Conservation (phyloP, 2,888 invertebrate genomes). For the Xanthorhoe designata region DNA sequence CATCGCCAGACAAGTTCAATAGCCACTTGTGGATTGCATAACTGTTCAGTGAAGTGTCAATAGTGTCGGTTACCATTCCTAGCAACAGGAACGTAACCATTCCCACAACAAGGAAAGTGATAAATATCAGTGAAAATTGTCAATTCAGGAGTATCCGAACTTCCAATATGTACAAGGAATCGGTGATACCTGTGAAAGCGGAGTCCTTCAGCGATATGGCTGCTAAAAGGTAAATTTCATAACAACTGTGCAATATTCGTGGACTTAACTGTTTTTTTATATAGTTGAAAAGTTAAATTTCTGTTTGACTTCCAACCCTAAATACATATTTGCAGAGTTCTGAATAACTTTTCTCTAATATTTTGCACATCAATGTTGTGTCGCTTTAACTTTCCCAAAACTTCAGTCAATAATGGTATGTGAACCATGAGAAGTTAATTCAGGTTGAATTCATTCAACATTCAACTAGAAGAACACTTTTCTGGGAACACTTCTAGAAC, state of each 20-base stretch:
- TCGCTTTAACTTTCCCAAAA: too few species aligned
- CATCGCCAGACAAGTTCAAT: slow-evolving; percentile 54
- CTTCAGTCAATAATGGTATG: too few species aligned
- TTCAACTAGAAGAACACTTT: background rate
- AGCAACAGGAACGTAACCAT: slow-evolving; percentile 56
- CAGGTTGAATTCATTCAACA: background rate
- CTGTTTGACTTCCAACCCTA: background rate
- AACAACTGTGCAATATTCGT: slow-evolving; percentile 42
- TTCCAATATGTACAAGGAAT: slow-evolving; percentile 77
- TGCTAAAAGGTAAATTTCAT: slow-evolving; percentile 73
- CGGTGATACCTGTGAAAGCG: slow-evolving; percentile 76
- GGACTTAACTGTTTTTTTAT: background rate
- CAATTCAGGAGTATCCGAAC: slow-evolving; percentile 69
- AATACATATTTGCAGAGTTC: background rate
- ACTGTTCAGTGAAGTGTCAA: slow-evolving; percentile 59
- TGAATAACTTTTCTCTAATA: background rate
- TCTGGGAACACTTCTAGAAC: background rate
- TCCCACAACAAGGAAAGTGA: slow-evolving; percentile 56
- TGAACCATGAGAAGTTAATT: too few species aligned
- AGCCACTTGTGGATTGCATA: slow-evolving; percentile 55
- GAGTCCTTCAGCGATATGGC: slow-evolving; percentile 79
- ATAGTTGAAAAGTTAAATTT: background rate
- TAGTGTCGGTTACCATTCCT: slow-evolving; percentile 61
- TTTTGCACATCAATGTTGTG: too few species aligned
- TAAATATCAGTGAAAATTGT: slow-evolving; percentile 62